These are phyloP conservation scores for Muscidifurax raptorellus DNA, from an alignment of 1,140 invertebrate genomes.

Conservation along the genomic window DNA sequence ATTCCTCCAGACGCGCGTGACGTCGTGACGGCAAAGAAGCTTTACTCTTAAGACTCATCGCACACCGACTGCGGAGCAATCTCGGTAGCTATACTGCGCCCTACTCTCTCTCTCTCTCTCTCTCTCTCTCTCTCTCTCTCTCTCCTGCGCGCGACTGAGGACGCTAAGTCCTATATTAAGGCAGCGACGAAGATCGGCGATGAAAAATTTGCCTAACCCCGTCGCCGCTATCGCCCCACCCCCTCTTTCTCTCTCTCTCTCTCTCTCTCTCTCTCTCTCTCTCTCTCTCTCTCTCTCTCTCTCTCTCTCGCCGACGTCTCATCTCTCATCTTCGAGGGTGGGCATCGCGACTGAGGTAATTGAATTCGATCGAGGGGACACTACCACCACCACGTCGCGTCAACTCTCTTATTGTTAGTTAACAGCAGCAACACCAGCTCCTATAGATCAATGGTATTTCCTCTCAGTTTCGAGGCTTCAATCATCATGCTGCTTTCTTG, in stretches of 20 bases:
- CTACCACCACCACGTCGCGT: not conserved
- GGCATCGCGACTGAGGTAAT: not conserved
- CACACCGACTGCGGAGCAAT: not conserved
- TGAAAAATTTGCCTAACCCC: constrained; percentile 33
- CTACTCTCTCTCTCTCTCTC: no score
- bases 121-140: no score
- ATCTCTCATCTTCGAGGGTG: constrained; percentile 26
- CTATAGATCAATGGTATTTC: constrained; percentile 18
- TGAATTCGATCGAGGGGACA: constrained; percentile 21
- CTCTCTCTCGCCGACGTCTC: not conserved
- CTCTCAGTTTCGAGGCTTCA: constrained; percentile 17
- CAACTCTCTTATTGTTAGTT: not conserved
- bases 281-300: not conserved
- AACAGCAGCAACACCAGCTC: not conserved
- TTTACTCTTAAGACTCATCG: not conserved
- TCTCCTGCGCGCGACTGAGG: no score
- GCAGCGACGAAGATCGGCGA: not conserved
- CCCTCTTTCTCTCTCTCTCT: not conserved
- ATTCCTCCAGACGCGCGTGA: not conserved
- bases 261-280: not conserved
- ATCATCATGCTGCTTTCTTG: not conserved
- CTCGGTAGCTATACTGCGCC: not conserved
- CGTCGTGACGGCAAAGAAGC: not conserved
- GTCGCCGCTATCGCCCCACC: not conserved
- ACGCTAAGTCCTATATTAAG: constrained; percentile 18